A percentile compares a stretch with the other conserved stretches of the same genome.
Conservation (phyloP, 2,113 vertebrate species). For the Noctilio leporinus region DNA sequence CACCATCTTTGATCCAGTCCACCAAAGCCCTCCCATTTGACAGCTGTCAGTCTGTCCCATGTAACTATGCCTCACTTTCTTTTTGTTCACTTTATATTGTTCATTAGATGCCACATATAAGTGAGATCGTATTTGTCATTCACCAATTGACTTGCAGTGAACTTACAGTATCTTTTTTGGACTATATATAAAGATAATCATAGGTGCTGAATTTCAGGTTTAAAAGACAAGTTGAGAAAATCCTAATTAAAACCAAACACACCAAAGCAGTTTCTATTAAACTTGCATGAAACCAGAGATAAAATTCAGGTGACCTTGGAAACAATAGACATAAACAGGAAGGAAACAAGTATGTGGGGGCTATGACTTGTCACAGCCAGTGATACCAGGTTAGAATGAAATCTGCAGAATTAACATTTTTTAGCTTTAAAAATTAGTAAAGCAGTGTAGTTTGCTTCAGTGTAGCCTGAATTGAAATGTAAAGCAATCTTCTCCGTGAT, state of each 20-base stretch:
- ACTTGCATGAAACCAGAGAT: neutral
- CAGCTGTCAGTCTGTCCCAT: no score
- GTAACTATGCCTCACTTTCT: no score
- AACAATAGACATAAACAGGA: neutral
- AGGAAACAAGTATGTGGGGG: accelerated
- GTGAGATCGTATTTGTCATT: no score
- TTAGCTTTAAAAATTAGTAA: neutral
- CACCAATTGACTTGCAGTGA: neutral
- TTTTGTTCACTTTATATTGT: no score
- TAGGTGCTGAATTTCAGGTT: neutral
- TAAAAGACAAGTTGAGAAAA: neutral
- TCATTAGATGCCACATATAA: no score
- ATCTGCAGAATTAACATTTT: neutral
- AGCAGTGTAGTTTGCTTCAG: neutral
- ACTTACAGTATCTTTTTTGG: neutral
- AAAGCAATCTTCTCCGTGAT: neutral
- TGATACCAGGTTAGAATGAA: neutral
- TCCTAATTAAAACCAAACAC: neutral
- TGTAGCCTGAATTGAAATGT: neutral
- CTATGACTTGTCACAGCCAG: neutral
- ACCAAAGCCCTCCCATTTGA: no score
- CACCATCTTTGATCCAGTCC: no score
- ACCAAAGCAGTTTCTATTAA: neutral
- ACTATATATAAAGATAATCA: neutral
- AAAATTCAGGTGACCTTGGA: neutral